These are phyloP conservation scores for Himalopsyche phryganea DNA, from an alignment of 1,140 invertebrate species.

Conservation along the genomic window DNA sequence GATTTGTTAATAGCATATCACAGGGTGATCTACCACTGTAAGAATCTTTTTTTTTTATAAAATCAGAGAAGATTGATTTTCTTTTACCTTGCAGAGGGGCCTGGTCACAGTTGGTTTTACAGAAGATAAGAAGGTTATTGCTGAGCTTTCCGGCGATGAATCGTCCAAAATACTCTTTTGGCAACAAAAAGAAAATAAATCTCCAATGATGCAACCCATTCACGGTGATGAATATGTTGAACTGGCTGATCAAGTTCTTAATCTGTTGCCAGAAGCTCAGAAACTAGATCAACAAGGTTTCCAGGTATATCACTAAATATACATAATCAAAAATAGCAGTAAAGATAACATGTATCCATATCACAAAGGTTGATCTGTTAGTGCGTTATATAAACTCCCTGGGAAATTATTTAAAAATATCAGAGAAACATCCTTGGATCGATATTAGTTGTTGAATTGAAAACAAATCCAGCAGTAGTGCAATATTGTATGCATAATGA, in stretches of 20 bases:
- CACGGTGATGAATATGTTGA: slow-evolving; percentile 49
- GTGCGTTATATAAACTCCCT: too few relatives aligned
- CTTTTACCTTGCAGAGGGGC: slow-evolving; percentile 47
- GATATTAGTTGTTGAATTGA: too few relatives aligned
- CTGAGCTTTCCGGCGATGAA: slow-evolving; percentile 41
- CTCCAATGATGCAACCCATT: slow-evolving; percentile 38
- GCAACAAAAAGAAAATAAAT: slow-evolving; percentile 37
- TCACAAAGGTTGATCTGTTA: too few relatives aligned
- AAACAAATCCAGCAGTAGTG: too few relatives aligned
- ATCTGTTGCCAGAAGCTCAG: slow-evolving; percentile 53
- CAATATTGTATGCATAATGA: too few relatives aligned
- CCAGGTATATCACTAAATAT: slow-evolving; percentile 45
- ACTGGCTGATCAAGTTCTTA: slow-evolving; percentile 54
- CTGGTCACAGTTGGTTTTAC: slow-evolving; percentile 57
- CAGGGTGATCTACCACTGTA: too few relatives aligned
- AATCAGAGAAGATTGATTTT: too few relatives aligned
- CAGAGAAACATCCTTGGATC: too few relatives aligned
- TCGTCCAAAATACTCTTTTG: slow-evolving; percentile 52
- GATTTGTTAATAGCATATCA: too few relatives aligned
- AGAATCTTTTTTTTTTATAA: too few relatives aligned
- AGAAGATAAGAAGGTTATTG: slow-evolving; percentile 46
- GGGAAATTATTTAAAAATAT: too few relatives aligned
- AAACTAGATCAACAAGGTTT: slow-evolving; percentile 51
- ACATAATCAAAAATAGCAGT: background rate
- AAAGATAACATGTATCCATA: background rate